Evolutionary conservation across 2,113 vertebrate genomes (phyloP), one percentile per base, ranked within the genome.

Genomic region (Puntigrus tetrazona): DNA sequence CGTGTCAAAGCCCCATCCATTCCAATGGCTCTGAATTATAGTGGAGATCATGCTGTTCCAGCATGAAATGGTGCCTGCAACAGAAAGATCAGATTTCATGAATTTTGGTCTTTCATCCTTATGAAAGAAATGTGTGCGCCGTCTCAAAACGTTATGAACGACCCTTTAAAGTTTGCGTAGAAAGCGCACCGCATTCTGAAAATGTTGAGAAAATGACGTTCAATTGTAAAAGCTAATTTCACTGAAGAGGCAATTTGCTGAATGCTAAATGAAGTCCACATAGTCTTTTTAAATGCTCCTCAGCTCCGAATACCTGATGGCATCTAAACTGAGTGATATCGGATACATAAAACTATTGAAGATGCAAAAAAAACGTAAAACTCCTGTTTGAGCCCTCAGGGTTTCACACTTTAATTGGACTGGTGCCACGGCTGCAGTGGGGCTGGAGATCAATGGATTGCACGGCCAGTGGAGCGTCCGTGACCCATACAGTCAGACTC

Each of bases 41-140:
- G 85, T 88, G 89, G 90, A 91, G 88, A 92, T 93, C 94, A 92
- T 91, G 93, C 94, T 94, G 94, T 91, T 94, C 86, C 87, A 89
- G 91, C 90, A 92, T 92, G 92, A 92, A 93, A 92, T 91, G 92
- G 92, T 92, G 89, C 89, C 89, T 88, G 92, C 92, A 90, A 93
- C 92, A 94, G 87, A 92, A 88, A 89, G 93, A 94, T 95, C 92
- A 81, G 84, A 90, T 95, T 95, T 94, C 94, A 91, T 89, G 88
- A 93, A 90, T 67, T 50, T 90, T 45, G 72, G 27, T 79, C 94
- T 94, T 95, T 95, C 93, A 95, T 95, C 94, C 90, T 95, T 93
- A 94, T 94, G 93, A 91, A 93, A 95, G 88, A 94, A 94, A 94
- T 89, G 90, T 94, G 94, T 93, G 92, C 81, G 61, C 61, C 45